phyloP scores from a whole-genome alignment of 2,113 vertebrate species.

The Oncorhynchus clarkii region DNA sequence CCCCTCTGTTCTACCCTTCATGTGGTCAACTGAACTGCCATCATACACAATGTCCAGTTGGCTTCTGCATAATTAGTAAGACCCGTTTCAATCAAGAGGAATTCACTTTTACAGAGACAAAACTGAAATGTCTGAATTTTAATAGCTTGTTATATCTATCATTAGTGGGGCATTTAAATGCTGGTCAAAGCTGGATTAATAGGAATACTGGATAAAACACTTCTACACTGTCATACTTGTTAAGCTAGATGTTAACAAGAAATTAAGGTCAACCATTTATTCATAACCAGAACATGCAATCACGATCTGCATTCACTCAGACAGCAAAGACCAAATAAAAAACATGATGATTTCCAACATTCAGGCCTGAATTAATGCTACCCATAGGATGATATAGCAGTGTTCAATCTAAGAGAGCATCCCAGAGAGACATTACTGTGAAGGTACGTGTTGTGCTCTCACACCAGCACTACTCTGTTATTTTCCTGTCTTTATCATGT shows the following conservation, averaged over 20 bases:
- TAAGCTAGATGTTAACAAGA: too few relatives aligned
- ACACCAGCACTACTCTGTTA: background rate
- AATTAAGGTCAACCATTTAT: too few relatives aligned
- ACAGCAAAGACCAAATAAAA: too few relatives aligned
- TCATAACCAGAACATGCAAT: too few relatives aligned
- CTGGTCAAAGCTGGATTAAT: too few relatives aligned
- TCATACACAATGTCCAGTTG: constrained; percentile 1
- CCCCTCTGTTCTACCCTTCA: constrained; percentile 10
- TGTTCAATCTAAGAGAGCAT: background rate
- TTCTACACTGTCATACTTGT: too few relatives aligned
- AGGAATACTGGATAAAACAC: too few relatives aligned
- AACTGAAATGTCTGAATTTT: background rate
- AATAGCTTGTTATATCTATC: too few relatives aligned
- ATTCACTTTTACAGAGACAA: background rate
- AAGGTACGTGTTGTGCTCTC: background rate
- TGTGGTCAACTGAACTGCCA: constrained; percentile 4
- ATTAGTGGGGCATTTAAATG: too few relatives aligned
- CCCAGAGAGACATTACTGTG: background rate
- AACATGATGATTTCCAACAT: too few relatives aligned
- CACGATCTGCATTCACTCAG: too few relatives aligned
- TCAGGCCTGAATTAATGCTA: too few relatives aligned
- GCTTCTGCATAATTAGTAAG: background rate
- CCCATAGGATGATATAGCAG: background rate
- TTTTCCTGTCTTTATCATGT: background rate
- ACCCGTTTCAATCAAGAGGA: background rate